Conservation (phyloP, 2,888 invertebrate species). For the Machimus atricapillus region DNA sequence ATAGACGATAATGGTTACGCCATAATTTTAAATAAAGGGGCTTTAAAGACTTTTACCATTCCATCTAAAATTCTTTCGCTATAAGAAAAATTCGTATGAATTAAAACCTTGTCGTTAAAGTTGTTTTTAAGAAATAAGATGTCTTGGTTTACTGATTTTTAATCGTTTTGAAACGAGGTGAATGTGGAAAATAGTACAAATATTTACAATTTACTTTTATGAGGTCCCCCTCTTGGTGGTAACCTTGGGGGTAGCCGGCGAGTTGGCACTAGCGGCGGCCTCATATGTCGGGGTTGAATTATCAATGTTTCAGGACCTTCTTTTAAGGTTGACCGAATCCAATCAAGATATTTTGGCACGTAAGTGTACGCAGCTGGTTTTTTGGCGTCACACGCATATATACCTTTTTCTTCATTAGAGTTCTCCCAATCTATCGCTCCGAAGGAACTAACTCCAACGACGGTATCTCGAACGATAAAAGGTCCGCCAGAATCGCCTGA, state of each 20-base stretch:
- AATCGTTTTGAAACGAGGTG: too few relatives aligned
- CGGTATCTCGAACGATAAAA: not conserved
- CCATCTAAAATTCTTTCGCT: too few relatives aligned
- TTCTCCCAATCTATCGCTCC: not conserved
- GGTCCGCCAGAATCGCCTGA: conserved; percentile 6
- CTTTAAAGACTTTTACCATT: too few relatives aligned
- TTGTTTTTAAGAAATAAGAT: too few relatives aligned
- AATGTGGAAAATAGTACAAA: not conserved
- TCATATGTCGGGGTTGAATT: not conserved
- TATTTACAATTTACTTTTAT: not conserved
- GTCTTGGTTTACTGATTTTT: too few relatives aligned
- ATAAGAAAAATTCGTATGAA: too few relatives aligned
- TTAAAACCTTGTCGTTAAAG: too few relatives aligned
- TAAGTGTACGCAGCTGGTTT: not conserved
- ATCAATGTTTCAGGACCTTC: not conserved
- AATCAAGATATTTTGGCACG: not conserved
- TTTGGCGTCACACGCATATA: not conserved
- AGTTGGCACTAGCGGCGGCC: too few relatives aligned
- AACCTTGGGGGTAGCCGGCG: too few relatives aligned
- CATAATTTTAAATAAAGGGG: too few relatives aligned
- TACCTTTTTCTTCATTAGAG: not conserved
- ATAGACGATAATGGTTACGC: too few relatives aligned
- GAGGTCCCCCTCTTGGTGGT: not conserved
- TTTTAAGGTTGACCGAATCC: not conserved
- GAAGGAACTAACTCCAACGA: not conserved